Evolutionary conservation across 2,797 vertebrate genomes (phyloP).

Genomic region (Moxostoma hubbsi): DNA sequence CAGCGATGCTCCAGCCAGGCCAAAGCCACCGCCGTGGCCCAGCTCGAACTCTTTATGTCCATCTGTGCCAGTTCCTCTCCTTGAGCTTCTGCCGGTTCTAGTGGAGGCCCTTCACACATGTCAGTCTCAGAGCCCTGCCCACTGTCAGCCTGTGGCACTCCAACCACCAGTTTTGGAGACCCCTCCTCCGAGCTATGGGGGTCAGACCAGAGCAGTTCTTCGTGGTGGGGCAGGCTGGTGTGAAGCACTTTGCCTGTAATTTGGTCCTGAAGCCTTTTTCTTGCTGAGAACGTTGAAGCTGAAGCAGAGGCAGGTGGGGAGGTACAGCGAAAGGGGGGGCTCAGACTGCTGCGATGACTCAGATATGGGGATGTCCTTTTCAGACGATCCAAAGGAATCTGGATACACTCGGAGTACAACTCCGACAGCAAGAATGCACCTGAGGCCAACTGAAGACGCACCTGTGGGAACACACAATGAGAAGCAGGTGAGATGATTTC

Average conservation of each 20-base stretch:
- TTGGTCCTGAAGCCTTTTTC: conserved; percentile 38
- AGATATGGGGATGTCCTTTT: conserved; percentile 91
- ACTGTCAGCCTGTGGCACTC: conserved; percentile 83
- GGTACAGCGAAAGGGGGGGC: conserved; percentile 79
- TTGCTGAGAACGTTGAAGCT: neutral
- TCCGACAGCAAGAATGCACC: conserved; percentile 90
- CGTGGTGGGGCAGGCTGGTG: conserved; percentile 62
- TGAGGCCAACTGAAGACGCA: conserved; percentile 86
- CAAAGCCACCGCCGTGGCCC: conserved; percentile 94
- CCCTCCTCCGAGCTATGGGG: conserved; percentile 73
- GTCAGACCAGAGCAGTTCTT: conserved; percentile 68
- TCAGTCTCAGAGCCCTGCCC: conserved; percentile 94
- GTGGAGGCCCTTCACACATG: conserved; percentile 73
- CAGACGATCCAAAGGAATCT: conserved; percentile 89
- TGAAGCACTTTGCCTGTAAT: conserved; percentile 69
- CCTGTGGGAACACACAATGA: conserved; percentile 71
- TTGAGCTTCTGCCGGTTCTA: conserved; percentile 71
- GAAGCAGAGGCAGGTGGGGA: conserved; percentile 77
- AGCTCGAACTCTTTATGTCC: conserved; percentile 87
- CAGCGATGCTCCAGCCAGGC: conserved; percentile 97
- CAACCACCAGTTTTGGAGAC: conserved; percentile 65
- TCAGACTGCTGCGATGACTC: conserved; percentile 88
- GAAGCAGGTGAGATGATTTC: neutral
- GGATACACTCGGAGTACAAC: conserved; percentile 86
- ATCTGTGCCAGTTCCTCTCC: conserved; percentile 70